These are phyloP conservation scores for Deilephila elpenor DNA, from an alignment of 2,888 invertebrate genomes.

Conservation along the genomic window DNA sequence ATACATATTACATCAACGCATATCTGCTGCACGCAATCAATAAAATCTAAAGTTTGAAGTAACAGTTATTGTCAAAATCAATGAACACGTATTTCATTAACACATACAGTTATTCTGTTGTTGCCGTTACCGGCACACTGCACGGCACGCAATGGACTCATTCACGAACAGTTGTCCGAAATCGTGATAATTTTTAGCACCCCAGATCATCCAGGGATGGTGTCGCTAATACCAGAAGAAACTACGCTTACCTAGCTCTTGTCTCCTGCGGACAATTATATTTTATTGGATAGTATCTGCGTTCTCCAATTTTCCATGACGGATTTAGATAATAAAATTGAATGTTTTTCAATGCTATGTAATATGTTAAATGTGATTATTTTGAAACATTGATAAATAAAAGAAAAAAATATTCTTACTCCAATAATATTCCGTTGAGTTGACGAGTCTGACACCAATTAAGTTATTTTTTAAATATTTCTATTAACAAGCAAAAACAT, in stretches of 20 bases:
- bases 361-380: no score
- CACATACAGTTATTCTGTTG: background rate
- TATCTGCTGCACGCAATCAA: background rate
- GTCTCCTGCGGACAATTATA: no score
- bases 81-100: constrained; percentile 11
- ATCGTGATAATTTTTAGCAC: background rate
- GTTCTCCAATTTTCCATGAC: no score
- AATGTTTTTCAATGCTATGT: no score
- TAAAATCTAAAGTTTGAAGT: background rate
- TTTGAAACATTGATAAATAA: no score
- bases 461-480: no score
- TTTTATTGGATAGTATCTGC: no score
- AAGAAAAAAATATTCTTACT: no score
- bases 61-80: constrained; percentile 15
- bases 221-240: background rate
- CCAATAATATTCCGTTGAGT: no score
- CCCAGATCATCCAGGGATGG: background rate
- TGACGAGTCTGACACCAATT: no score
- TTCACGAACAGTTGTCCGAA: constrained; percentile 18
- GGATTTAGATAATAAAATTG: no score
- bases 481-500: background rate
- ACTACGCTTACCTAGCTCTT: no score
- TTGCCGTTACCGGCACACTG: constrained; percentile 1
- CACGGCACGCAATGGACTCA: constrained; percentile 13
- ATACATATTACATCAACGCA: background rate